phyloP scores from a whole-genome alignment of 1,140 invertebrate species.

The Drosophila jambulina region DNA sequence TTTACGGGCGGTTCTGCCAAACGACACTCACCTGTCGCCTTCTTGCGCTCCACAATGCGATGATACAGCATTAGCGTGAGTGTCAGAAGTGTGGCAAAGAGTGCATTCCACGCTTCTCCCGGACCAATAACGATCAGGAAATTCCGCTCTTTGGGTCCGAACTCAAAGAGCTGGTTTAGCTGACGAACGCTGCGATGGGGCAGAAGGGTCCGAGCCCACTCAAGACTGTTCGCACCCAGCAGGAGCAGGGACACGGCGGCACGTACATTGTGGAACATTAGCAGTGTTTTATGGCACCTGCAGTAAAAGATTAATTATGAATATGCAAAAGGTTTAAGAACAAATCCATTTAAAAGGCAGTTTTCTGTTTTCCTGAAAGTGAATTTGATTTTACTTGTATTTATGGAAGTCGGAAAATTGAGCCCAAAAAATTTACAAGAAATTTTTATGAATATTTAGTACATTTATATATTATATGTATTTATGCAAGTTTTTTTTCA shows the following conservation, averaged over 20 bases:
- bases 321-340: neutral
- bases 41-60: conserved; percentile 77
- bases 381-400: neutral
- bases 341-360: neutral
- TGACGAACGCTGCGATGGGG: conserved; percentile 39
- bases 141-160: conserved; percentile 49
- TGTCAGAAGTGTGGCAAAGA: conserved; percentile 65
- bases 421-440: neutral
- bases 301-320: conserved; percentile 13
- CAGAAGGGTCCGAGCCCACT: conserved; percentile 66
- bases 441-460: no score
- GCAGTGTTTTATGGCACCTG: conserved; percentile 79
- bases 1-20: neutral
- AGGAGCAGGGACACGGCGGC: conserved; percentile 66
- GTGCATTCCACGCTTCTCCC: conserved; percentile 67
- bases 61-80: conserved; percentile 79
- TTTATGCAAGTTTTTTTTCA: neutral
- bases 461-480: neutral
- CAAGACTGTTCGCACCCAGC: conserved; percentile 71
- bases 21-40: conserved; percentile 65
- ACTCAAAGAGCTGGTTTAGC: conserved; percentile 54
- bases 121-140: conserved; percentile 66
- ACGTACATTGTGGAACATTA: conserved; percentile 82
- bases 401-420: neutral
- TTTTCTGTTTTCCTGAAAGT: neutral